Percentiles rank a stretch among this genome's conserved stretches.
These are phyloP conservation scores for Scatophagus argus DNA, from an alignment of 2,113 vertebrate species.

Conservation along the genomic window DNA sequence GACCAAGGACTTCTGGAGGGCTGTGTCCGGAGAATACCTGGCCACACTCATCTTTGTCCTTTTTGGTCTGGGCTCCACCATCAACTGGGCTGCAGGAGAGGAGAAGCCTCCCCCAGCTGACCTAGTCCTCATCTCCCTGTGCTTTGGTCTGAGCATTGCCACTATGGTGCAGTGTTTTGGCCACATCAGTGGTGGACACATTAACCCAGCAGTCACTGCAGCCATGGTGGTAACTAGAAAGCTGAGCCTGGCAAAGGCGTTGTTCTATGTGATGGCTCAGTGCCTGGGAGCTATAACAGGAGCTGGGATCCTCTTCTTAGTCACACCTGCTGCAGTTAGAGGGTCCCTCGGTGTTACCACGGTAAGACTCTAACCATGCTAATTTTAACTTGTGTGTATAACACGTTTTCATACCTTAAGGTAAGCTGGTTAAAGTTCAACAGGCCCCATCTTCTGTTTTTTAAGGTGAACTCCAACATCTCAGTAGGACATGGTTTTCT, in stretches of 20 bases:
- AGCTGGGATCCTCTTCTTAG: conserved; percentile 90
- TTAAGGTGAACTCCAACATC: conserved; percentile 89
- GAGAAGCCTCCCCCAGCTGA: conserved; percentile 88
- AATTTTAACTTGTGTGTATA: background rate
- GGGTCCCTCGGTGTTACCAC: conserved; percentile 90
- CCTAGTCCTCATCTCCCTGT: conserved; percentile 94
- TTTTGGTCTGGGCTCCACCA: conserved; percentile 93
- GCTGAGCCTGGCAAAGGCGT: conserved; percentile 92
- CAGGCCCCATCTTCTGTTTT: conserved; percentile 28
- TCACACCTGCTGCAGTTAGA: conserved; percentile 88
- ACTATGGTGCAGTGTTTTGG: conserved; percentile 98
- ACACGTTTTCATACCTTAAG: background rate
- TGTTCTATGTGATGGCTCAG: conserved; percentile 94
- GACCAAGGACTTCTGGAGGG: conserved; percentile 97
- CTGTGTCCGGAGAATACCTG: conserved; percentile 92
- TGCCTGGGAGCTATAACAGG: conserved; percentile 93
- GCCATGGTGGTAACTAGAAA: conserved; percentile 94
- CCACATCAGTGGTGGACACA: conserved; percentile 96
- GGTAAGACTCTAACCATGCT: conserved; percentile 80
- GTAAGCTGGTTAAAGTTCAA: too few relatives aligned
- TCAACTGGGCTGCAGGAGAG: conserved; percentile 89
- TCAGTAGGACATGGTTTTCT: conserved; percentile 90
- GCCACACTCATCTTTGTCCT: conserved; percentile 95
- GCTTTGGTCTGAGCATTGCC: conserved; percentile 96
- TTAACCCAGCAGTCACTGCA: conserved; percentile 94